Evolutionary conservation across 2,113 vertebrate genomes (phyloP).

Genomic region (Cardinalis cardinalis): DNA sequence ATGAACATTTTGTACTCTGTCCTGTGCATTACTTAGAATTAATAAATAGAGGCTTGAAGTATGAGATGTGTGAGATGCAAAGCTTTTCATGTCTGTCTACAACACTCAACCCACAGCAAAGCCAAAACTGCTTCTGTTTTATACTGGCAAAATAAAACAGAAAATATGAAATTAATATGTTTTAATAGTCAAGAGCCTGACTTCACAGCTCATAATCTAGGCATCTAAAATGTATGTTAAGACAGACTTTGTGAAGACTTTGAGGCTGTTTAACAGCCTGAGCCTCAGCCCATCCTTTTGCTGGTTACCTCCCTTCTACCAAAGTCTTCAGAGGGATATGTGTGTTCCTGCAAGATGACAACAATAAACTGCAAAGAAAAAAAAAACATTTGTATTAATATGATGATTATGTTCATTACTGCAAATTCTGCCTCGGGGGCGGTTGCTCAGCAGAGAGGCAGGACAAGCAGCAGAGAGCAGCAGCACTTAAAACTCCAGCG

Average conservation of each 20-base stretch:
- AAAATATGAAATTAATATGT: neutral
- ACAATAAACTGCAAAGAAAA: neutral
- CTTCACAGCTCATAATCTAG: neutral
- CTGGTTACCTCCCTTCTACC: neutral
- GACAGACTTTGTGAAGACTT: neutral
- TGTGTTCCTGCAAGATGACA: neutral
- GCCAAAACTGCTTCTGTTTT: neutral
- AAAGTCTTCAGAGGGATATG: fast-evolving
- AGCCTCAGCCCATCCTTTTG: neutral
- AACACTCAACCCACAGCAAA: neutral
- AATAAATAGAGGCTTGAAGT: neutral
- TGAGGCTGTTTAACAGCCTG: neutral
- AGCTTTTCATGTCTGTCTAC: neutral
- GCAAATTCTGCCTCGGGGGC: neutral
- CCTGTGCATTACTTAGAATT: neutral
- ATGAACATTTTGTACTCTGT: slow-evolving; percentile 18
- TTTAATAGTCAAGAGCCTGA: neutral
- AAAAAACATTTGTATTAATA: neutral
- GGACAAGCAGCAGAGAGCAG: neutral
- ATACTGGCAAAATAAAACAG: neutral
- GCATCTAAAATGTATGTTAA: neutral
- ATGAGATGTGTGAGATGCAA: neutral
- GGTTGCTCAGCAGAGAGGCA: neutral
- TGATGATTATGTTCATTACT: neutral
- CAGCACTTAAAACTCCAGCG: neutral